Conservation (phyloP, 1,140 invertebrate genomes). For the Patella vulgata region DNA sequence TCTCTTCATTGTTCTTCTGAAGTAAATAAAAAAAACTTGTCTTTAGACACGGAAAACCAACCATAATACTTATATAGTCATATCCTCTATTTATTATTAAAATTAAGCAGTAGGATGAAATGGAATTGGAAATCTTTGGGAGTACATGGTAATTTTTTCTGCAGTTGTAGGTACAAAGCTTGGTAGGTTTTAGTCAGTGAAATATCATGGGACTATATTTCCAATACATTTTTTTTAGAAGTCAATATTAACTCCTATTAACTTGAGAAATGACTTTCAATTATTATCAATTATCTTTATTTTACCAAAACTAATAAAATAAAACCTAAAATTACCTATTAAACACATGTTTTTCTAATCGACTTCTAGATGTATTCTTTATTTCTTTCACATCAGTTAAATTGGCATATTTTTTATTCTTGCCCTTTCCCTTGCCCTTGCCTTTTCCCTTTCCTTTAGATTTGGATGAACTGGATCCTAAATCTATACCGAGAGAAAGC, state of each 20-base stretch:
- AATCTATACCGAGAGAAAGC: conserved; percentile 63
- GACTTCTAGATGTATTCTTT: conserved; percentile 54
- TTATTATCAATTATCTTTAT: no score
- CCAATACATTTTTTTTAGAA: no score
- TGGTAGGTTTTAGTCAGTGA: no score
- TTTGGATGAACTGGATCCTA: conserved; percentile 47
- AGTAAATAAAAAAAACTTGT: conserved; percentile 14
- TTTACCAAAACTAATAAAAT: no score
- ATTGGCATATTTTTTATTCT: conserved; percentile 54
- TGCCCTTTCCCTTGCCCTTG: conserved; percentile 36
- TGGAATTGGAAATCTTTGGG: conserved; percentile 9
- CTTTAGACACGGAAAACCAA: no score
- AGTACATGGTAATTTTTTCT: no score
- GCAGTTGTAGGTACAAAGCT: no score
- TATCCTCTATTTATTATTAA: no score
- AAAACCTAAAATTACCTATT: conserved; percentile 60
- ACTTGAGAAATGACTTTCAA: no score
- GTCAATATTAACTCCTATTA: no score
- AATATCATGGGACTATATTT: no score
- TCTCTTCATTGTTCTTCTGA: conserved; percentile 61
- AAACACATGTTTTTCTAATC: conserved; percentile 63
- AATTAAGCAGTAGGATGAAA: neutral
- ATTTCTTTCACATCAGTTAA: conserved; percentile 63
- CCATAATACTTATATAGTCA: neutral
- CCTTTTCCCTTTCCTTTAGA: conserved; percentile 33